Base-by-base conservation (phyloP, 2,113 vertebrate genomes). In the Phrynosoma platyrhinos region DNA sequence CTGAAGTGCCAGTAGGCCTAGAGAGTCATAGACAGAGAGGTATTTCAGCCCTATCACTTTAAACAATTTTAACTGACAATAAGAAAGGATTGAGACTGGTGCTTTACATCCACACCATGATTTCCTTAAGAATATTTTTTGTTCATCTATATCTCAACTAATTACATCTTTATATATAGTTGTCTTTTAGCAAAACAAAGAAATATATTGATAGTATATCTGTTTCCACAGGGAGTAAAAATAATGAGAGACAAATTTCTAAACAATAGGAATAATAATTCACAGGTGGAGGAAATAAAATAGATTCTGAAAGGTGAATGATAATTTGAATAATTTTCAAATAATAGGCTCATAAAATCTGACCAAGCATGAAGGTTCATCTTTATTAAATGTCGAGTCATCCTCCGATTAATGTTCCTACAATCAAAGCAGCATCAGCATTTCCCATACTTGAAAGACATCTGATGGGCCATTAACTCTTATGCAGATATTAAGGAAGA, bases 301-400 rank as follows among this genome's bases (percentile, higher is more conserved):
- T 42, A 9, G 18, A 90, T 92, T 84, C 23, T 80, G 58, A 91
- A 92, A 90, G 27, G 62, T 87, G 30, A 53, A 88, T 93, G 85
- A 32, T 66, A 58, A 93, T 93, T 83, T 87, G 12, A 89, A 90
- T 74, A 58, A 80, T 88, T 93, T 91, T 88, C n/a, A 88, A 82
- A 88, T 91, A 86, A 86, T 27, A 42, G 2, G 64, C 36, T 81
- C 87, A 30, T 84, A 85, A 93, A 92, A 87, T 90, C 76, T 90
- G 0, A 0, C 77, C 87, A 80, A 91, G 84, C 18, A 20, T 78
- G 42, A 92, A 87, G 82, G 9, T 88, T 27, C 14, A 78, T 91
- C 82, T 72, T 90, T 78, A 82, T 86, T 85, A 90, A 66, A 87
- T 77, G 25, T 89, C 68, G 77, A 90, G 13, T 89, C 66, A 88